A percentile compares a stretch with the other conserved stretches of the same genome.
These are phyloP conservation scores for Onychomys arenicola DNA, from an alignment of 2,797 vertebrate species.

Conservation along the genomic window DNA sequence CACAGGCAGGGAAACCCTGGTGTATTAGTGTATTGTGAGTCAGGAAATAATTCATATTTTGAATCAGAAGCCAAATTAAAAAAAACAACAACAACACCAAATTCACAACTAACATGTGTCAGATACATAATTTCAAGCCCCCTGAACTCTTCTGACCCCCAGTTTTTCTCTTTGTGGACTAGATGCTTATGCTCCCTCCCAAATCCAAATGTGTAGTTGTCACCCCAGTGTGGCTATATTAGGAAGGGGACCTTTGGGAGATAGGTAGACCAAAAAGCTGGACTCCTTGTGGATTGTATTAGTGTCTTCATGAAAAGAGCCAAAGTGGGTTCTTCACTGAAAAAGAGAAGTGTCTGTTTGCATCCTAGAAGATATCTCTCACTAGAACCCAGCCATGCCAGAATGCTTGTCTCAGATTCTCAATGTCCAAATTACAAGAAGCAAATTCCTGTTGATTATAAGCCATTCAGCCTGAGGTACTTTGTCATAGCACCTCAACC, in stretches of 20 bases:
- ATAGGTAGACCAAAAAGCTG: neutral
- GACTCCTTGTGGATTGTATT: neutral
- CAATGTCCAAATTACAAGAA: neutral
- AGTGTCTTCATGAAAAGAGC: neutral
- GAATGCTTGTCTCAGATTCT: neutral
- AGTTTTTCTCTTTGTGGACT: neutral
- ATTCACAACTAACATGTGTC: neutral
- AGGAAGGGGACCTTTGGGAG: neutral
- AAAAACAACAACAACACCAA: neutral
- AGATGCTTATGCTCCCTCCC: neutral
- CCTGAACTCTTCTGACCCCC: neutral
- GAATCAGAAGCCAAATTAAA: neutral
- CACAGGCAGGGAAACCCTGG: neutral
- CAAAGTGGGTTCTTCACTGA: neutral
- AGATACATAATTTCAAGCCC: neutral
- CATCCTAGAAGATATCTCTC: neutral
- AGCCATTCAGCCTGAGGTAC: neutral
- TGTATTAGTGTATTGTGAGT: neutral
- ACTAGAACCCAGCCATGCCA: neutral
- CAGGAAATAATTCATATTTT: conserved; percentile 17
- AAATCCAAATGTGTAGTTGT: neutral
- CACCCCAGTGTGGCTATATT: neutral
- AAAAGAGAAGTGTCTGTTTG: neutral
- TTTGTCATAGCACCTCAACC: neutral
- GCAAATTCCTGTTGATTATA: neutral